Conservation (phyloP, 2,797 vertebrate species). For the Sebastes dallii region DNA sequence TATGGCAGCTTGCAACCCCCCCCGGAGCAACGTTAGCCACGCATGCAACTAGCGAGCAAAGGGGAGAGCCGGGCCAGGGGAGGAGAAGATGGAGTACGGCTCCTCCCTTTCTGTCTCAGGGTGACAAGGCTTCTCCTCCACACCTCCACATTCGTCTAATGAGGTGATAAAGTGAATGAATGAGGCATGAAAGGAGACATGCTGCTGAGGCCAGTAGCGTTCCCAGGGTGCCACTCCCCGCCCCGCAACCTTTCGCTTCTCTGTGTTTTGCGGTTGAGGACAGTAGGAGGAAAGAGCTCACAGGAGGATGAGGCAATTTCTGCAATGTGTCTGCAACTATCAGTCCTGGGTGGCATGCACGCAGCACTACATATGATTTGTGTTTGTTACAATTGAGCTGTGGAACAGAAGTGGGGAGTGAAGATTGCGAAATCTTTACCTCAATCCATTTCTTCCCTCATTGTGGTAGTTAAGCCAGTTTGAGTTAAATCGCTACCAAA, state of each 20-base stretch:
- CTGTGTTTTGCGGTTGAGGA: slow-evolving; percentile 54
- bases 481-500: slow-evolving; percentile 33
- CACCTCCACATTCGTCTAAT: slow-evolving; percentile 79
- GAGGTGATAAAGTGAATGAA: slow-evolving; percentile 84
- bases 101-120: slow-evolving; percentile 72
- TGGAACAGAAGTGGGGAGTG: slow-evolving; percentile 25
- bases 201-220: slow-evolving; percentile 67
- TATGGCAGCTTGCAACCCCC: slow-evolving; percentile 21
- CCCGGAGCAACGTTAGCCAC: slow-evolving; percentile 34
- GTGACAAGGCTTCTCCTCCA: slow-evolving; percentile 74
- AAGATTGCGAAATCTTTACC: slow-evolving; percentile 51
- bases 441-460: slow-evolving; percentile 14
- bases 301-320: slow-evolving; percentile 75
- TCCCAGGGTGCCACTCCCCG: slow-evolving; percentile 69
- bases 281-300: slow-evolving; percentile 56
- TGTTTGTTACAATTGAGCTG: slow-evolving; percentile 40
- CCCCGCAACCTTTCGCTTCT: slow-evolving; percentile 62
- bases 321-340: slow-evolving; percentile 73
- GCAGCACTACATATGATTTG: slow-evolving; percentile 42
- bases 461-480: slow-evolving; percentile 33
- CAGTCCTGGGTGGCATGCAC: slow-evolving; percentile 51
- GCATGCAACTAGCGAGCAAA: slow-evolving; percentile 28
- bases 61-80: slow-evolving; percentile 44
- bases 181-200: slow-evolving; percentile 80
- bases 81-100: slow-evolving; percentile 67